A percentile compares a stretch with the other conserved stretches of the same genome.
phyloP scores from a whole-genome alignment of 2,888 invertebrate genomes.

The Sinodicranocentrus sp. region DNA sequence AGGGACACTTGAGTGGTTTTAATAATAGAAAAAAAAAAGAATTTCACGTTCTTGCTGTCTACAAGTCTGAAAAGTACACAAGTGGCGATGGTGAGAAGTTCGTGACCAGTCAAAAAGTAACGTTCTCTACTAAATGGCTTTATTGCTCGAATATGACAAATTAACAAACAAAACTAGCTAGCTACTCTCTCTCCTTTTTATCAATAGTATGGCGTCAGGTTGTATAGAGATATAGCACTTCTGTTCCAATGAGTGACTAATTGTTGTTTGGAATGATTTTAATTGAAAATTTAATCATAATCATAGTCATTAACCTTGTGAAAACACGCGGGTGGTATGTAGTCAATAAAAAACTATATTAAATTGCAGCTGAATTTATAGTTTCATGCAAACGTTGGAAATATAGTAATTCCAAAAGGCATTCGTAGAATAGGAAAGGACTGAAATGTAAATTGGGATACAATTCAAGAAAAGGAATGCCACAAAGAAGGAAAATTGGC shows the following conservation, averaged over 20 bases:
- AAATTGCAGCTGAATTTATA: conserved; percentile 11
- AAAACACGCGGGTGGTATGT: conserved; percentile 42
- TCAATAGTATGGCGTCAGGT: background rate
- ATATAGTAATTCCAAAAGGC: too few species aligned
- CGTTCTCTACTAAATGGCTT: conserved; percentile 1
- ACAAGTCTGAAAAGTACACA: background rate
- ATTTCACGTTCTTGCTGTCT: background rate
- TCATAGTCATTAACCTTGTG: conserved; percentile 34
- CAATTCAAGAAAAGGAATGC: too few species aligned
- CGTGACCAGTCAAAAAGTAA: conserved; percentile 52
- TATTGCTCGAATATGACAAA: conserved; percentile 14
- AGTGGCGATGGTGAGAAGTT: conserved; percentile 26
- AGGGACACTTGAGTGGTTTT: background rate
- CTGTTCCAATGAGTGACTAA: background rate
- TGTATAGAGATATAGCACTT: background rate
- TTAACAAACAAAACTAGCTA: conserved; percentile 12
- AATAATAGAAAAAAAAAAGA: conserved; percentile 6
- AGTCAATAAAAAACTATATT: conserved; percentile 1
- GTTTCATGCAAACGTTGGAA: background rate
- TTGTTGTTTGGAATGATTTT: conserved; percentile 24
- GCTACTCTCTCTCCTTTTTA: conserved; percentile 13
- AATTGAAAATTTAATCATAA: conserved; percentile 25
- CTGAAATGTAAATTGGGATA: too few species aligned
- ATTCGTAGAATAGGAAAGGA: too few species aligned
- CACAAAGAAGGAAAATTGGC: too few species aligned